phyloP scores from a whole-genome alignment of 2,113 vertebrate species.

The Piliocolobus tephrosceles region DNA sequence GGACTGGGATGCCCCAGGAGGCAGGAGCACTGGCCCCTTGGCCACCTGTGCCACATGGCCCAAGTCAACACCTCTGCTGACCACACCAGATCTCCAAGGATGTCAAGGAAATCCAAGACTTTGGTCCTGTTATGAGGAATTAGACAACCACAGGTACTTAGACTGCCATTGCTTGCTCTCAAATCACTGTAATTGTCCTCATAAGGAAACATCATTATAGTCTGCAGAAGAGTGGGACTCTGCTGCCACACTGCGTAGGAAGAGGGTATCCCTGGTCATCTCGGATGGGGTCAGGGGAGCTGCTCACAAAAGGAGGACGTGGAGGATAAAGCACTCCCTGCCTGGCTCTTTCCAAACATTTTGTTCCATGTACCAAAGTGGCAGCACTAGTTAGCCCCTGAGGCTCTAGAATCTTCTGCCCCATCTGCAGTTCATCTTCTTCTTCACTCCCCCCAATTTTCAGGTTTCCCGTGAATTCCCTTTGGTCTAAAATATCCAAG shows the following conservation, averaged over 20 bases:
- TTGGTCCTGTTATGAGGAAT: background rate
- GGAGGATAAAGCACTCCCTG: background rate
- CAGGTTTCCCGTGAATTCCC: background rate
- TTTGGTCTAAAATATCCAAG: background rate
- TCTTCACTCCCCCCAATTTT: background rate
- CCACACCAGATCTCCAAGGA: background rate
- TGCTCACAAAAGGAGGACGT: background rate
- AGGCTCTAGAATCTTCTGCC: background rate
- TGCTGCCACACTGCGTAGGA: background rate
- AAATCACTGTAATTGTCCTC: background rate
- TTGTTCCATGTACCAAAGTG: background rate
- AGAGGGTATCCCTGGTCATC: background rate
- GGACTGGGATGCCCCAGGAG: background rate
- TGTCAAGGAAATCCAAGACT: too few species aligned
- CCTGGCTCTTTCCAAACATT: background rate
- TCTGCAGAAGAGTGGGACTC: background rate
- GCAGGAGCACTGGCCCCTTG: background rate
- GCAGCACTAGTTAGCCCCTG: accelerated
- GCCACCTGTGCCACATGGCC: background rate
- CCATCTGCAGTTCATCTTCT: background rate
- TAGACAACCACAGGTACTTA: background rate
- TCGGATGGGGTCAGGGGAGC: too few species aligned
- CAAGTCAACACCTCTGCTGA: background rate
- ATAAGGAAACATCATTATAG: background rate
- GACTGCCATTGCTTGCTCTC: background rate